phyloP scores from a whole-genome alignment of 2,797 vertebrate species.

The Diceros bicornis region DNA sequence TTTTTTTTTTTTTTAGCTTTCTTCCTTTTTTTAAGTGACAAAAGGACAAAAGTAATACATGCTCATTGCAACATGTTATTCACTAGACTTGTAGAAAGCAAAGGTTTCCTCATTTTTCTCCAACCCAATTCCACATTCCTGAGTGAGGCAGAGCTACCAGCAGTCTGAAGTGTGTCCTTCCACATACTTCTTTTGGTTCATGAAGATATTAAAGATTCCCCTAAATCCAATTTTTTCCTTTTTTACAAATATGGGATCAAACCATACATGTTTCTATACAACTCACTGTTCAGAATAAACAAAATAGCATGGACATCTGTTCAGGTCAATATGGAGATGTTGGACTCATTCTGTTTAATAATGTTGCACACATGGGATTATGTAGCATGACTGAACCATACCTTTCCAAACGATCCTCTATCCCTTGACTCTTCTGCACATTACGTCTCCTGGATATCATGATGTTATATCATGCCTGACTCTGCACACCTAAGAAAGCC shows the following conservation, averaged over 20 bases:
- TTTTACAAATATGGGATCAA: neutral
- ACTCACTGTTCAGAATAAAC: neutral
- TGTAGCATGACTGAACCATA: fast-evolving
- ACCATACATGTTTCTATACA: neutral
- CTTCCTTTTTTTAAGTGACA: neutral
- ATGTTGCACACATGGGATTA: fast-evolving
- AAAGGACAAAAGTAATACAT: neutral
- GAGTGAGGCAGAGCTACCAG: neutral
- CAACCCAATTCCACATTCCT: fast-evolving
- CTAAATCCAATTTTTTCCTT: neutral
- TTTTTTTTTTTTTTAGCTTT: neutral
- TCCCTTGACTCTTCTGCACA: neutral
- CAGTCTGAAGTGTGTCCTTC: neutral
- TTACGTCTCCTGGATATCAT: neutral
- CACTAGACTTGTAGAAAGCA: neutral
- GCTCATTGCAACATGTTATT: neutral
- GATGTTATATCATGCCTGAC: neutral
- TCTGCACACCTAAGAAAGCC: fast-evolving
- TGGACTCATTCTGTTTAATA: neutral
- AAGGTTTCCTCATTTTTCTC: neutral
- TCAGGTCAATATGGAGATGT: neutral
- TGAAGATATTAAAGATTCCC: neutral
- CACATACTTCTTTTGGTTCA: neutral
- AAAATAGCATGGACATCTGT: neutral
- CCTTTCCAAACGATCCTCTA: neutral